Conservation (phyloP, 2,113 vertebrate genomes). For the Coracopsis vasa region DNA sequence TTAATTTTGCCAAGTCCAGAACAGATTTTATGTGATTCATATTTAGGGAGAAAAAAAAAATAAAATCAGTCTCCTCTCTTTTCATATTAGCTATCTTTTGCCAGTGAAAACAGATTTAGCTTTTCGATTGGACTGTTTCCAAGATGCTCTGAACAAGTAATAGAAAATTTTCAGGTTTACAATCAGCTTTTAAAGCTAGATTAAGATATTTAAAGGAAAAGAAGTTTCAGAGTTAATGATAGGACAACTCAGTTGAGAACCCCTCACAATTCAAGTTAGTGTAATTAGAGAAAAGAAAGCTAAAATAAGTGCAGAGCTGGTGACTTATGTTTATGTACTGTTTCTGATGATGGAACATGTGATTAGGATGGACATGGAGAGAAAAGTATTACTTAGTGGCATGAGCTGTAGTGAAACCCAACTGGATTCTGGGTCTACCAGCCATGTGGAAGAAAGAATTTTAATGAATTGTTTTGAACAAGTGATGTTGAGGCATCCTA, state of each 20-base stretch:
- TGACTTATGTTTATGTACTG: not conserved
- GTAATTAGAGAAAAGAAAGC: not conserved
- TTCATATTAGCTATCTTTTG: not conserved
- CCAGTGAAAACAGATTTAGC: not conserved
- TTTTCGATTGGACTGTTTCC: not conserved
- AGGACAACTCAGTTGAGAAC: not conserved
- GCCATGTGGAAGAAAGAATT: not conserved
- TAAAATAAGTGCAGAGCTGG: not conserved
- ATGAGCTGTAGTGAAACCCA: not conserved
- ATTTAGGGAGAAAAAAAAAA: not conserved
- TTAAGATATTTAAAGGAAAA: not conserved
- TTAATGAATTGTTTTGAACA: not conserved
- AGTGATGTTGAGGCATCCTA: not conserved
- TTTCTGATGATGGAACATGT: not conserved
- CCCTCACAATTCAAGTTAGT: not conserved
- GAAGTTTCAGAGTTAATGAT: not conserved
- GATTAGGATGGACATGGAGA: not conserved
- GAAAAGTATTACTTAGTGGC: not conserved
- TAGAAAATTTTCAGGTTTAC: not conserved
- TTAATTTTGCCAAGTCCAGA: not conserved
- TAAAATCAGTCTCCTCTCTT: not conserved
- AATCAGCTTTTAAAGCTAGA: not conserved
- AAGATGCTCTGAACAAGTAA: not conserved
- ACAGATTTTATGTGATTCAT: constrained; percentile 1
- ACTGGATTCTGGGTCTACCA: not conserved